Evolutionary conservation across 2,888 invertebrate genomes (phyloP), one percentile per base, ranked within the genome.

Genomic region (Drosophila kanekoi): DNA sequence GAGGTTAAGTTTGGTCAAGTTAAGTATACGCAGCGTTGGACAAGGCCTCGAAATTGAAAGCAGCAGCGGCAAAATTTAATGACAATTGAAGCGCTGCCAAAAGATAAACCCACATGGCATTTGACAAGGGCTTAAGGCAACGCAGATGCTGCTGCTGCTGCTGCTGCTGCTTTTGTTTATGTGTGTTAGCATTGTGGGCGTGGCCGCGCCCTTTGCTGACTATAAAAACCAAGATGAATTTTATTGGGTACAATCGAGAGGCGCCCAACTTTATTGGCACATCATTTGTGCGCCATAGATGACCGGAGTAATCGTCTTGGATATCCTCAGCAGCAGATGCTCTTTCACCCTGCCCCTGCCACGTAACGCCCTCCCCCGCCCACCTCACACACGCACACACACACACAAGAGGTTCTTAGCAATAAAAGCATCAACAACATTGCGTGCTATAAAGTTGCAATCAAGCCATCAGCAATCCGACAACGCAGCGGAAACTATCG

Each of bases 181-280:
- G 52, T 59, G 52, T 44, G 61, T 73, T 58, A 58, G 63, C 63
- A 63, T 58, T 52, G 60, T 35, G 16, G 75, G 67, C 67, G 72
- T 72, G 57, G 35, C 45, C 72, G 53, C 9, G 58, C 51, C 60
- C 54, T 18, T 38, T 43, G 54, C 54, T 54, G 64, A 71, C 63
- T 66, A 88, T 88, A 76, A 86, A 82, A 86, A 72, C 72, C 74
- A 73, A 85, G 87, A 85, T 76, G 81, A 83, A 88, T 85, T 85
- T 84, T 84, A 84, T 85, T 86, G 81, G 76, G 45, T 60, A 71
- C 85, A 87, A 81, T 84, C 77, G 87, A 76, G 72, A 69, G 71
- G 69, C 61, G 65, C 59, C 61, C 56, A 73, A 71, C 72, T 88
- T 85, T 85, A 88, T 85, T 82, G 88, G 79, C 88, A 86, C 84